A percentile compares a stretch with the other conserved stretches of the same genome.
Conservation (phyloP, 1,140 invertebrate genomes). For the Pseudoatta argentina region DNA sequence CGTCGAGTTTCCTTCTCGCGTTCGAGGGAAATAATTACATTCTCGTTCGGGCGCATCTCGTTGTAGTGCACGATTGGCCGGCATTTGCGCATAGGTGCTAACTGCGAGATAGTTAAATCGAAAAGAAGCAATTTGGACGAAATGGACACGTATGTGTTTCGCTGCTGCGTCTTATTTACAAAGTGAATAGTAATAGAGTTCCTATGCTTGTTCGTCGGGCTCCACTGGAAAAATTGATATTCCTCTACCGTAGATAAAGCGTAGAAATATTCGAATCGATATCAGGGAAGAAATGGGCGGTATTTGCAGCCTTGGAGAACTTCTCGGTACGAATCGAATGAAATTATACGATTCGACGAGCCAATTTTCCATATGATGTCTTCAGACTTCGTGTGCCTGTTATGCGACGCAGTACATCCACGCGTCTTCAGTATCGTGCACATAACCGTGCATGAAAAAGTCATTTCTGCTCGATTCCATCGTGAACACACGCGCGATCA, state of each 20-base stretch:
- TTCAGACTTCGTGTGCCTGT: slow-evolving; percentile 6
- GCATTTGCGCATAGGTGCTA: background rate
- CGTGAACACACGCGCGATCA: background rate
- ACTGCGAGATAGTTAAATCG: slow-evolving; percentile 26
- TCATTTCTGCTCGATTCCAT: slow-evolving; percentile 72
- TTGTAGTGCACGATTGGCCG: slow-evolving; percentile 8
- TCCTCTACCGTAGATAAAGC: slow-evolving; percentile 3
- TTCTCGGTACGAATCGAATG: slow-evolving; percentile 57
- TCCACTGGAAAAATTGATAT: slow-evolving; percentile 30
- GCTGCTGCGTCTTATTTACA: slow-evolving; percentile 31
- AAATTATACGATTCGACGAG: slow-evolving; percentile 77
- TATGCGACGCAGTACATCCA: background rate
- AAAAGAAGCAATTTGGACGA: slow-evolving; percentile 36
- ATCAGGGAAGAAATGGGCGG: slow-evolving; percentile 1
- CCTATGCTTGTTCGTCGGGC: background rate
- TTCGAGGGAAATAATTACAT: slow-evolving; percentile 60
- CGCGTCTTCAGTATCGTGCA: background rate
- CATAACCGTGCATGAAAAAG: slow-evolving; percentile 70
- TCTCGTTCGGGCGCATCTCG: slow-evolving; percentile 47
- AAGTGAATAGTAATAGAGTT: slow-evolving; percentile 27
- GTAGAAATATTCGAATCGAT: slow-evolving; percentile 34
- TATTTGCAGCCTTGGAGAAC: slow-evolving; percentile 8
- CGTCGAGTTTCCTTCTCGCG: slow-evolving; percentile 42
- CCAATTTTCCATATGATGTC: slow-evolving; percentile 65
- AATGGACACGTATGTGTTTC: background rate